phyloP scores from a whole-genome alignment of 1,140 invertebrate genomes.

The Drosophila sproati region DNA sequence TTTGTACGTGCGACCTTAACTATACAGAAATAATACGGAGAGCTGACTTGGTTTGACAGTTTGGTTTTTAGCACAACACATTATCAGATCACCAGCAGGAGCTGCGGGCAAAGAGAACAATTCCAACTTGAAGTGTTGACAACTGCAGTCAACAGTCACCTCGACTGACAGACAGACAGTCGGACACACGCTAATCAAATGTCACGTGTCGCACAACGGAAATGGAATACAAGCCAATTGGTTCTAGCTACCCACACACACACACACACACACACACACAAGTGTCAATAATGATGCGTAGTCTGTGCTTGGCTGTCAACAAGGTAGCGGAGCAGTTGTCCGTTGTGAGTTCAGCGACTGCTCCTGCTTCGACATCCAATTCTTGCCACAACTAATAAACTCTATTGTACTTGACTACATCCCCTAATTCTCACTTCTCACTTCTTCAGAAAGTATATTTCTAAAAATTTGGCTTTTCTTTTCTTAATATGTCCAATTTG shows the following conservation, averaged over 20 bases:
- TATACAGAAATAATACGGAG: slow-evolving; percentile 13
- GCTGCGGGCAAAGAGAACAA: neutral
- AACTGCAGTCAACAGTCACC: slow-evolving; percentile 20
- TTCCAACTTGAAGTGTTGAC: slow-evolving; percentile 27
- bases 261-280: neutral
- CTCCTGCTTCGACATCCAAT: neutral
- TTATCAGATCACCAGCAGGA: slow-evolving; percentile 7
- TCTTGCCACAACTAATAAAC: neutral
- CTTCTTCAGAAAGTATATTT: no score
- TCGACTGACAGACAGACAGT: slow-evolving; percentile 12
- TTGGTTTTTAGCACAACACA: slow-evolving; percentile 32
- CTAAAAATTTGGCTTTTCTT: no score
- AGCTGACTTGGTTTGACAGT: slow-evolving; percentile 2
- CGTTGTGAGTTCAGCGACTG: slow-evolving; percentile 1
- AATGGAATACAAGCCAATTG: slow-evolving; percentile 11
- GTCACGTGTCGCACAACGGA: slow-evolving; percentile 44
- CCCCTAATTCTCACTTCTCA: no score
- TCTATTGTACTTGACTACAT: neutral
- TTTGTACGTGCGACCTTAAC: slow-evolving; percentile 19
- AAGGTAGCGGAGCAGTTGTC: neutral
- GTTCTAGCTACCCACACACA: slow-evolving; percentile 2
- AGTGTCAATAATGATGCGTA: neutral
- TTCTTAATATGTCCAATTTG: no score
- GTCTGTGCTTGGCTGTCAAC: neutral
- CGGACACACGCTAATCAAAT: slow-evolving; percentile 69